These are phyloP conservation scores for Cephus runcator DNA, from an alignment of 2,888 invertebrate genomes.

Conservation along the genomic window DNA sequence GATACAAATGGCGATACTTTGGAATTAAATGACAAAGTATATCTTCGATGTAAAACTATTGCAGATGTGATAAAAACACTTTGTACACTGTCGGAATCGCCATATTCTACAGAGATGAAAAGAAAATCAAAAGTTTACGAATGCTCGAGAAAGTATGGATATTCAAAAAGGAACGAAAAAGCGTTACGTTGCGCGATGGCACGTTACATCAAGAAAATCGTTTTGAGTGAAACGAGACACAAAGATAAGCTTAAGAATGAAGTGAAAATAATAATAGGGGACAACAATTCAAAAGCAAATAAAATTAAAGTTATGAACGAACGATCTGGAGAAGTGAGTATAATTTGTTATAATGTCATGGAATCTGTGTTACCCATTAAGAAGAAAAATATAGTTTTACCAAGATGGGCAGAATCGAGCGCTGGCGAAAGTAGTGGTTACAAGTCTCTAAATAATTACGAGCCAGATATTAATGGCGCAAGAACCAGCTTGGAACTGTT, in stretches of 20 bases:
- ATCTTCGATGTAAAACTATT: background rate
- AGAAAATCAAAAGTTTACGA: background rate
- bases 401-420: slow-evolving; percentile 4
- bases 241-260: background rate
- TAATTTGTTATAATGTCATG: slow-evolving; percentile 7
- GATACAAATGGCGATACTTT: background rate
- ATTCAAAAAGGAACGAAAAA: background rate
- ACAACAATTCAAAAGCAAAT: background rate
- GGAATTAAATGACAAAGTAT: background rate
- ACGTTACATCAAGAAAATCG: background rate
- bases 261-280: background rate
- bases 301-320: background rate
- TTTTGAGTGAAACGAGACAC: background rate
- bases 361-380: background rate
- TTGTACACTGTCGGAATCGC: background rate
- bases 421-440: slow-evolving; percentile 17
- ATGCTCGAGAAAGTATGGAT: background rate
- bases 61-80: background rate
- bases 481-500: background rate
- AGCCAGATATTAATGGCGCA: background rate
- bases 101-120: background rate
- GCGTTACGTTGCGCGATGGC: background rate
- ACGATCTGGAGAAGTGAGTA: background rate
- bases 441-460: slow-evolving; percentile 9
- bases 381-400: background rate